phyloP scores from a whole-genome alignment of 2,113 vertebrate species.

The Ardeotis arabs region DNA sequence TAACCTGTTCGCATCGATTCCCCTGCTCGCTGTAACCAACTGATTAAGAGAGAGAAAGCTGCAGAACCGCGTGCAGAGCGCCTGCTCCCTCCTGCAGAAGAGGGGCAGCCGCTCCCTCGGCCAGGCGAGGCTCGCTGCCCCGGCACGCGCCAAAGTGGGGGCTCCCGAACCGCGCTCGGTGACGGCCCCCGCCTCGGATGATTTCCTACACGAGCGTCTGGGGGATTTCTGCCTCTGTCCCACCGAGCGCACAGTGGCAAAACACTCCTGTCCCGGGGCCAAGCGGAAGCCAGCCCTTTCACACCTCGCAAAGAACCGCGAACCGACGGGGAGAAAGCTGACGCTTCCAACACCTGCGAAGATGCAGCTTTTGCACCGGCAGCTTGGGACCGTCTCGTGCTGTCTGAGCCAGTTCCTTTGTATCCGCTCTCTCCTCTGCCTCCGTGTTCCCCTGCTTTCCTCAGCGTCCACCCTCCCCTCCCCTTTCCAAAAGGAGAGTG shows the following conservation, averaged over 20 bases:
- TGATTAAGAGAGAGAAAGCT: not conserved
- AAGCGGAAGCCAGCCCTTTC: not conserved
- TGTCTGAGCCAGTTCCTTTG: fast-evolving
- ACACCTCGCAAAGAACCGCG: not conserved
- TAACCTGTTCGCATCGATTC: not conserved
- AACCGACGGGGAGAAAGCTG: not conserved
- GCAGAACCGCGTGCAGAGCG: not conserved
- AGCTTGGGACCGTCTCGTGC: not conserved
- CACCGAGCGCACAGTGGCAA: fast-evolving
- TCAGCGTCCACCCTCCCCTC: not conserved
- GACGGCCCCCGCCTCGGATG: fast-evolving
- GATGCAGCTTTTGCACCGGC: not conserved
- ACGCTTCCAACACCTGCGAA: not conserved
- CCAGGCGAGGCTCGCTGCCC: fast-evolving
- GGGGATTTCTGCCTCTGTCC: not conserved
- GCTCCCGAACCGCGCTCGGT: fast-evolving
- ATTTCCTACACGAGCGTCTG: fast-evolving
- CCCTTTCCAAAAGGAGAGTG: not conserved
- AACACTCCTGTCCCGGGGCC: fast-evolving
- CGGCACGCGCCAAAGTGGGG: fast-evolving
- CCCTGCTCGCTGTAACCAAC: not conserved
- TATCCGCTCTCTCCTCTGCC: not conserved
- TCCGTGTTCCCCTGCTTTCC: not conserved
- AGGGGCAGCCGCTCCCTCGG: not conserved
- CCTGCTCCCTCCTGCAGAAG: not conserved